Evolutionary conservation across 2,888 invertebrate species (phyloP), one percentile per base, ranked within the genome.

Genomic region (Cryptus viduatorius): DNA sequence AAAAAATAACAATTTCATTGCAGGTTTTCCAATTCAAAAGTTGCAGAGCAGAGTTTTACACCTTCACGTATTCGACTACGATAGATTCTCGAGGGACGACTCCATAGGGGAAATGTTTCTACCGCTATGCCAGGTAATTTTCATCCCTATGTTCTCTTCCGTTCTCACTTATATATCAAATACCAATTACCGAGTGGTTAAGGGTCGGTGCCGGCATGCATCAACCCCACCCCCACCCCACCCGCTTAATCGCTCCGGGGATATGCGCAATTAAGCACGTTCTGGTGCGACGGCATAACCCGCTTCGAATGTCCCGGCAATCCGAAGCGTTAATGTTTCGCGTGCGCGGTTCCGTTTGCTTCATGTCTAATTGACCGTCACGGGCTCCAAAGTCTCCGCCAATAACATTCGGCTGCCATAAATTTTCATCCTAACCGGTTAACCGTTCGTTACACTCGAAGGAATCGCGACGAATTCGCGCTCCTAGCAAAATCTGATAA

Each of bases 101-200:
- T 98, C 98, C 68, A 98, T 98, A 91, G 98, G 98, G 3, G 98
- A 98, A 94, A 97, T 98, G 87, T 98, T 98, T 94, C 94, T 98
- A 90, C 98, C 98, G 5, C 95, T 98, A 7, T 98, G 98, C 93
- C 98, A 98, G 96, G 98, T 98, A 94, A 95, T 92, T 10, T 37
- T 56, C 53, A 31, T 37, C 48, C 50, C 50, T 44, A 24, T 65
- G 14, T 64, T 72, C 37, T 56, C 50, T 61, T 64, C 72, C 72
- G 24, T 44, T 65, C 48, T 79, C 65, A 65, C 69, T 68, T 68
- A 44, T 68, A 68, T 53, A 42, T 53, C 65, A 71, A 76, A 76
- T 68, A 68, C 67, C 73, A 82, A 82, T 82, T 73, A 53, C 68
- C 72, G 61, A 12, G 53, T 24, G 24, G 50, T 65, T 19, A 46